These are phyloP conservation scores for Forbesichthys agassizii DNA, from an alignment of 2,113 vertebrate genomes.

Conservation along the genomic window DNA sequence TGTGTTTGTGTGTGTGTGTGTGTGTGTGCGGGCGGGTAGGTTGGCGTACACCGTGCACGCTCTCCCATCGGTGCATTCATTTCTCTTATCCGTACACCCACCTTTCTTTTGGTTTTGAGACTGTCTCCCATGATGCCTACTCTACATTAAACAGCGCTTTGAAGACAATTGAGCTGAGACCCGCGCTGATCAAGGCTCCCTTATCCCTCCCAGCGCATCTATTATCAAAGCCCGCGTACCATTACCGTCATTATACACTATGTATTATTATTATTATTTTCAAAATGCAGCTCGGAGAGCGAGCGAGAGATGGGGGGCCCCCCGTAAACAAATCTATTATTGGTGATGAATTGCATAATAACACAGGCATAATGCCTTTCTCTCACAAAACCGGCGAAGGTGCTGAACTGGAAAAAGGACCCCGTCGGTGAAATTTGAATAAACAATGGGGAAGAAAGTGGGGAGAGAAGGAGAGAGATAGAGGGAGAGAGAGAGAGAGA, in stretches of 20 bases:
- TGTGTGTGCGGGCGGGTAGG: background rate
- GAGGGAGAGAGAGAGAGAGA: conserved; percentile 30
- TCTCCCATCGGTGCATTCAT: conserved; percentile 65
- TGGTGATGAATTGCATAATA: conserved; percentile 88
- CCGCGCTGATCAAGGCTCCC: conserved; percentile 73
- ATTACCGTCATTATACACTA: conserved; percentile 79
- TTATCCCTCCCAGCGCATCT: conserved; percentile 75
- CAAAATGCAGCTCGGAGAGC: conserved; percentile 79
- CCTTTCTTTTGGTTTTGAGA: conserved; percentile 74
- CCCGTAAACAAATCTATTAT: conserved; percentile 86
- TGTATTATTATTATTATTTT: conserved; percentile 85
- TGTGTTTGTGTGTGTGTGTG: conserved; percentile 28
- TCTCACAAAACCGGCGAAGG: conserved; percentile 80
- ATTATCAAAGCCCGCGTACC: conserved; percentile 78
- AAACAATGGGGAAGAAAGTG: conserved; percentile 69
- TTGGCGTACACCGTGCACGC: background rate
- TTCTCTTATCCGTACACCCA: conserved; percentile 73
- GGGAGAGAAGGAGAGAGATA: background rate
- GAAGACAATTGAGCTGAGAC: conserved; percentile 78
- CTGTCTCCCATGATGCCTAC: conserved; percentile 72
- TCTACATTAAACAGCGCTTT: conserved; percentile 79
- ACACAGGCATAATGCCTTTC: conserved; percentile 83
- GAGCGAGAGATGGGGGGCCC: conserved; percentile 72
- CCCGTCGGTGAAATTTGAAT: conserved; percentile 79
- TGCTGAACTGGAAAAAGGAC: conserved; percentile 84